Evolutionary conservation across 1,140 invertebrate species (phyloP).

Genomic region (Phymorhynchus buccinoides): DNA sequence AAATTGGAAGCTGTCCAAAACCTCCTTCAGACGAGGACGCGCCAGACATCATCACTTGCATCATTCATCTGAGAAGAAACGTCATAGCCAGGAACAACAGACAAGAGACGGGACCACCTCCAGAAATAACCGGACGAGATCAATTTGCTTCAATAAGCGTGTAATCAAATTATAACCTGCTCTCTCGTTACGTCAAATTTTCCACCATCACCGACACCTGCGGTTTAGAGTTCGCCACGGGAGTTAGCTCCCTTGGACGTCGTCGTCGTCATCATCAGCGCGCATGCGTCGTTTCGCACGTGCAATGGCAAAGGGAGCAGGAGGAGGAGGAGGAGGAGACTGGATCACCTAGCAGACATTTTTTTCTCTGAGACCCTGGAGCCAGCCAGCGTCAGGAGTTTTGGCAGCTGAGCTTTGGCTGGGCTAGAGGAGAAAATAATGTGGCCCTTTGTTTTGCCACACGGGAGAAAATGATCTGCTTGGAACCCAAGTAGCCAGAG

Average conservation of each 20-base stretch:
- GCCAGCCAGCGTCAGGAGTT: not conserved
- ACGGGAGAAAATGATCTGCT: not conserved
- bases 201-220: not conserved
- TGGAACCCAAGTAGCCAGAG: too few relatives aligned
- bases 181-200: slow-evolving; percentile 21
- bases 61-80: too few relatives aligned
- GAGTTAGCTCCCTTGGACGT: not conserved
- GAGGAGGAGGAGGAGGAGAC: not conserved
- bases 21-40: too few relatives aligned
- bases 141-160: slow-evolving; percentile 25
- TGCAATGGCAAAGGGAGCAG: not conserved
- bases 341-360: too few relatives aligned
- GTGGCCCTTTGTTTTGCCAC: slow-evolving; percentile 21
- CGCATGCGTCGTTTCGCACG: slow-evolving; percentile 22
- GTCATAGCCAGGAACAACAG: too few relatives aligned
- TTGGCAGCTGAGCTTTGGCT: not conserved
- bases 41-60: too few relatives aligned
- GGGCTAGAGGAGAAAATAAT: slow-evolving; percentile 26
- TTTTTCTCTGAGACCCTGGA: not conserved
- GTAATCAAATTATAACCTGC: slow-evolving; percentile 20
- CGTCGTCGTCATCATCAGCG: not conserved
- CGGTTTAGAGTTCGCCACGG: not conserved
- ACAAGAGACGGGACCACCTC: too few relatives aligned
- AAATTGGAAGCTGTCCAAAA: too few relatives aligned
- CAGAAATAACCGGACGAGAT: slow-evolving; percentile 6